Base-by-base conservation (phyloP, 2,797 vertebrate species). In the Sebastes hubbsi region DNA sequence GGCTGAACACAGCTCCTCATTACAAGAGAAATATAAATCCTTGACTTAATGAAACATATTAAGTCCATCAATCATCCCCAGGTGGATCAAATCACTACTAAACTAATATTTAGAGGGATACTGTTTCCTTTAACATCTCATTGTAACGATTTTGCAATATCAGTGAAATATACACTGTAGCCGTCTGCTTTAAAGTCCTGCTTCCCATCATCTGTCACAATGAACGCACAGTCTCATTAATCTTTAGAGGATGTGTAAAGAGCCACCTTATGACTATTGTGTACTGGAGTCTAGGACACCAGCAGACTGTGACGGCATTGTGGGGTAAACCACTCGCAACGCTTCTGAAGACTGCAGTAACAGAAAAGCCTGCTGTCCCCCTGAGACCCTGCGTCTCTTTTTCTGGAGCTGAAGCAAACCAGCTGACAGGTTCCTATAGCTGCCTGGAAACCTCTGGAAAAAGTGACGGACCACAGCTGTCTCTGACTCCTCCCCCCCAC, bases 391-490 rank as follows among this genome's bases (percentile, higher is more conserved):
- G 55, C 1, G 52, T 87, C 84, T 79, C 72, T 66, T 83, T 89
- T 87, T 68, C 81, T 72, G 65, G 70, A 72, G 42, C 70, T 63
- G 76, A 87, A 54, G 69, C 71, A 71, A 85, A 90, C 24, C 77
- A 78, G 75, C 87, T 90, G 92, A 91, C 91, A 81, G 79, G 61
- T 70, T 83, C 74, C 85, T 76, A 24, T 76, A 72, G 88, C 82
- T 75, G 66, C 73, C 83, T 80, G 82, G 62, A 83, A 86, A 83
- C 81, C 83, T 84, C 82, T 80, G 81, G 80, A 88, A 89, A 85
- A 82, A 67, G 83, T 84, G 87, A 90, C 49, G 29, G 83, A 87
- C 89, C 73, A 64, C 90, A 90, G 83, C 86, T 91, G 89, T 86
- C 72, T 66, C 71, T 0, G 55, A 60, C 76, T 38, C 46, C 42